Evolutionary conservation across 2,113 vertebrate species (phyloP), one percentile per base, ranked within the genome.

Genomic region (Trachemys scripta): DNA sequence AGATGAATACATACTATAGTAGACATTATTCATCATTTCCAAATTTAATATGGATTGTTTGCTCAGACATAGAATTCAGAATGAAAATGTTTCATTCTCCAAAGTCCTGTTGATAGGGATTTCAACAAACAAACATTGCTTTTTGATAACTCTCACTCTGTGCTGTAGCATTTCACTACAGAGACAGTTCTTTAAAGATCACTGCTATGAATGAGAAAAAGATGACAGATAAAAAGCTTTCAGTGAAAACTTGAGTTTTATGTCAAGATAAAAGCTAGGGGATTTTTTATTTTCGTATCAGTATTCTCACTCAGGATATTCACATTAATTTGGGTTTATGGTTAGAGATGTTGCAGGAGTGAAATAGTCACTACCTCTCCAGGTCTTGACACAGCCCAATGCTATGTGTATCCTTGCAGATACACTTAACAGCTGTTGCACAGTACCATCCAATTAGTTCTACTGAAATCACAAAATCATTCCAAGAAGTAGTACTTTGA

Each of bases 61-160:
- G 45, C 82, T 97, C 87, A 97, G 85, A 82, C 84, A 91, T 9
- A 91, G 59, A 94, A 97, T 93, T 95, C 78, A 76, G 49, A 95
- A 65, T 31, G 75, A 94, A 96, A 97, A 96, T 45, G 4, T 91
- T 96, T 94, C 83, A 86, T 93, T 97, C 92, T 95, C 82, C 84
- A 85, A 97, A 96, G 84, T 89, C 91, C 92, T 94, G 78, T 82
- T 89, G 91, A 95, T 94, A 80, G 22, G 69, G 47, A 97, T 95
- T 95, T 96, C 87, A 96, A 84, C 94, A 98, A 95, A 92, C 50
- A 96, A 98, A 90, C 17, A 16, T 22, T 89, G 38, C 54, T 97
- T 97, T 95, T 97, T 80, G 92, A 83, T 97, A 97, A 91, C 80
- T 90, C 85, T 72, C 82, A 85, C 85, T 95, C 72, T 88, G 16